Base-by-base conservation (phyloP, 2,797 vertebrate species). In the Sebastes goodei region DNA sequence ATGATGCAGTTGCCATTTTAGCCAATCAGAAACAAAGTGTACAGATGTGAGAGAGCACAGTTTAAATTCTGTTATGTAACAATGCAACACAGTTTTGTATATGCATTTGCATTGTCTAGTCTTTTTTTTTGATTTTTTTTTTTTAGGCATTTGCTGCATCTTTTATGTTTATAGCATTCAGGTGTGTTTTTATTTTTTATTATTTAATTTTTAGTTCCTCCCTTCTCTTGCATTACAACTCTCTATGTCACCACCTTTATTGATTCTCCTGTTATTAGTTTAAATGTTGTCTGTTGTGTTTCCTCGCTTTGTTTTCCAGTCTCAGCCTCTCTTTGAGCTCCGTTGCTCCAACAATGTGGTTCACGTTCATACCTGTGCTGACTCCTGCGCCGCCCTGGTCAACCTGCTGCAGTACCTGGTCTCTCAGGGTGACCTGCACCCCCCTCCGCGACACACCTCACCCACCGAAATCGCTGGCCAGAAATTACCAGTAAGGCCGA, bases 341-440 rank as follows among this genome's bases (percentile, higher is more conserved):
- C 97, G 97, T 46, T 98, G 97, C 92, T 98, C 97, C 91, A 98
- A 97, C 94, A 98, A 98, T 1, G 96, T 97, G 63, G 96, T 98
- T 21, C 97, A 98, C n/a, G 83, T 98, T 56, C 97, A 97, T 86
- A 97, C 97, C 55, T 98, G 97, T n/a, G 97, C 97, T 0, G 97
- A 98, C 92, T 97, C 97, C 32, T 98, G 97, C 3, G 97, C 97
- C 3, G 94, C 96, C 80, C 94, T 98, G 23, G 92, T 96, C 87
- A 98, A 97, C 89, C 84, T 98, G 91, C 95, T 98, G 69, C 97
- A 98, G 93, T 98, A 98, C 56, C 92, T 98, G 78, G 94, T 96
- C 57, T 95, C 95, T 23, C 94, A 96, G 14, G 97, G 97, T 0
- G 97, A 98, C 91, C 93, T 97, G 81, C 97, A 97, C 81, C 97